Conservation (phyloP, 2,888 invertebrate genomes). For the Macrosiphum euphorbiae region DNA sequence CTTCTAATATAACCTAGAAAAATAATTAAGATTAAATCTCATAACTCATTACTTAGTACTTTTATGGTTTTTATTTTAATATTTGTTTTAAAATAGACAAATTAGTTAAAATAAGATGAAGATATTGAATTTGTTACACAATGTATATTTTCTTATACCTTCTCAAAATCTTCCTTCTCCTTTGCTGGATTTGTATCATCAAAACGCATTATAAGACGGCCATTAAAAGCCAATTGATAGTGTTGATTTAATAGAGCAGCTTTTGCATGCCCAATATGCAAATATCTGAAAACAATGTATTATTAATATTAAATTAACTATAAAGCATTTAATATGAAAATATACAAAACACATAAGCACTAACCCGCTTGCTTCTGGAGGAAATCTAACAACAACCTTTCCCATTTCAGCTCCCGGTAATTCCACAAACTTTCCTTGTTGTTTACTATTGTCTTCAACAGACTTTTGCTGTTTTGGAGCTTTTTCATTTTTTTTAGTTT, state of each 20-base stretch:
- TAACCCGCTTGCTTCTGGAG: conserved; percentile 99
- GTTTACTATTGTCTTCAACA: conserved; percentile 73
- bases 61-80: neutral
- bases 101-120: no score
- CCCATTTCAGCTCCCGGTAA: conserved; percentile 97
- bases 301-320: neutral
- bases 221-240: conserved; percentile 92
- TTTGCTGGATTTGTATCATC: conserved; percentile 99
- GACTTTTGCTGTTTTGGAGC: neutral
- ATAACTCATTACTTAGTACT: neutral
- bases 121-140: neutral
- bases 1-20: conserved; percentile 85
- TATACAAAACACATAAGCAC: conserved; percentile 64
- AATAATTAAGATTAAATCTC: neutral
- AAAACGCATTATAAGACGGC: conserved; percentile 97
- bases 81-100: neutral
- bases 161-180: conserved; percentile 96
- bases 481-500: conserved; percentile 28
- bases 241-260: conserved; percentile 98
- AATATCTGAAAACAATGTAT: conserved; percentile 66
- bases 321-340: neutral
- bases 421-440: conserved; percentile 97
- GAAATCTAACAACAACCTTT: conserved; percentile 97
- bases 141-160: conserved; percentile 74
- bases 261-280: conserved; percentile 86